Evolutionary conservation across 2,797 vertebrate species (phyloP), one percentile per base, ranked within the genome.

Genomic region (Odontamblyopus rebecca): DNA sequence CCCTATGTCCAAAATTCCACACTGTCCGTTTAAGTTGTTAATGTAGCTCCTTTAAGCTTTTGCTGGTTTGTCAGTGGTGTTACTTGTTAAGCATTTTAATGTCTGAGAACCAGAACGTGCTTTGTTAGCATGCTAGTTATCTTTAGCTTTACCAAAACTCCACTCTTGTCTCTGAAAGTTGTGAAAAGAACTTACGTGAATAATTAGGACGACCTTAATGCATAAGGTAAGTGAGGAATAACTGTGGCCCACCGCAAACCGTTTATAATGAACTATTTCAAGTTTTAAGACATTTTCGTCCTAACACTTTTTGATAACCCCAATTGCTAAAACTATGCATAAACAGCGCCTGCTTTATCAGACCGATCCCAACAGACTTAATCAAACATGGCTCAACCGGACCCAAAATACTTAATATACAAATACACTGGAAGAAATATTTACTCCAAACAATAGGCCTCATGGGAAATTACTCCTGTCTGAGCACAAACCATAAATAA

Each of bases 391-490:
- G 35, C 60, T n/a, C 44, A n/a, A 53, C 38, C 41, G 16, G 2
- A 13, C 60, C 50, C 23, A 53, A 66, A 72, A 63, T 71, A 74
- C 67, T 35, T 70, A 16, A 38, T 60, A 64, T 19, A 78, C 67
- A 59, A 7, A 68, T 69, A 32, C 72, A 63, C 35, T 67, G 26
- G 61, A 69, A 69, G 38, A 44, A 41, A 68, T 74, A 61, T 85
- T 71, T 73, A 71, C 82, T 72, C 2, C 38, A 70, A 72, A 70
- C 60, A 75, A 74, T 5, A 50, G 54, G 15, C 15, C 70, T 72
- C 51, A 35, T 57, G 75, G 76, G 73, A 82, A 82, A 75, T 72
- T 56, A 67, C 67, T 65, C 61, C 41, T 72, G 70, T 71, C 71
- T 60, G 63, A 63, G 65, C 32, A 68, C 53, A n/a, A 32, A 66